Evolutionary conservation across 1,140 invertebrate species (phyloP).

Genomic region (Hesperophylax magnus): DNA sequence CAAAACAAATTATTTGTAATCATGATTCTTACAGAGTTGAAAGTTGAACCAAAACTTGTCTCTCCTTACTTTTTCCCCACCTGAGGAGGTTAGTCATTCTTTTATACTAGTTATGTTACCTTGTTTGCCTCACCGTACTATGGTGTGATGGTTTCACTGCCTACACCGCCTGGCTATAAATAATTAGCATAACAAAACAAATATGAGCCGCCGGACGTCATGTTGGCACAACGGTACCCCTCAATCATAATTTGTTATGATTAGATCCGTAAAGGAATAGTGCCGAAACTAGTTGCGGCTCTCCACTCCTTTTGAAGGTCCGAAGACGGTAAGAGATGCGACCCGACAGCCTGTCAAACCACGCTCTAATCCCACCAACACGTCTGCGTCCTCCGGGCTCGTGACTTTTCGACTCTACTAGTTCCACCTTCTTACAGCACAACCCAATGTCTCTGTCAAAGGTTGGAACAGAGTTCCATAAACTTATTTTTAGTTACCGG

Average conservation of each 20-base stretch:
- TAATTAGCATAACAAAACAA: conserved; percentile 46
- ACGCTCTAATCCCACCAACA: conserved; percentile 24
- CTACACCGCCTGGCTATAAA: neutral
- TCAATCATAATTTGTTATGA: conserved; percentile 44
- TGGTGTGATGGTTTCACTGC: too few relatives aligned
- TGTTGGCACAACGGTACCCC: conserved; percentile 39
- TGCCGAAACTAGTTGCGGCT: conserved; percentile 38
- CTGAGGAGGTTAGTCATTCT: too few relatives aligned
- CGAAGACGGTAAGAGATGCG: conserved; percentile 7
- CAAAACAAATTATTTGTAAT: too few relatives aligned
- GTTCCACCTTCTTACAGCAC: too few relatives aligned
- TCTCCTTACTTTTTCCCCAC: too few relatives aligned
- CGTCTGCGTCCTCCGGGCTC: neutral
- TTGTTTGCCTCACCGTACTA: too few relatives aligned
- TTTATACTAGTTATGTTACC: too few relatives aligned
- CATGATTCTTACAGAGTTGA: too few relatives aligned
- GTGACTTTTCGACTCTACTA: neutral
- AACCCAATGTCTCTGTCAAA: too few relatives aligned
- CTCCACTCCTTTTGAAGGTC: neutral
- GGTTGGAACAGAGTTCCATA: too few relatives aligned
- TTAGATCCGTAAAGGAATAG: conserved; percentile 32
- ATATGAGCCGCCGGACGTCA: conserved; percentile 7
- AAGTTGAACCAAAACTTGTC: too few relatives aligned
- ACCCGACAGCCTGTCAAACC: conserved; percentile 28
- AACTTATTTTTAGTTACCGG: too few relatives aligned